phyloP scores from a whole-genome alignment of 2,113 vertebrate genomes.

The Syngnathus typhle region DNA sequence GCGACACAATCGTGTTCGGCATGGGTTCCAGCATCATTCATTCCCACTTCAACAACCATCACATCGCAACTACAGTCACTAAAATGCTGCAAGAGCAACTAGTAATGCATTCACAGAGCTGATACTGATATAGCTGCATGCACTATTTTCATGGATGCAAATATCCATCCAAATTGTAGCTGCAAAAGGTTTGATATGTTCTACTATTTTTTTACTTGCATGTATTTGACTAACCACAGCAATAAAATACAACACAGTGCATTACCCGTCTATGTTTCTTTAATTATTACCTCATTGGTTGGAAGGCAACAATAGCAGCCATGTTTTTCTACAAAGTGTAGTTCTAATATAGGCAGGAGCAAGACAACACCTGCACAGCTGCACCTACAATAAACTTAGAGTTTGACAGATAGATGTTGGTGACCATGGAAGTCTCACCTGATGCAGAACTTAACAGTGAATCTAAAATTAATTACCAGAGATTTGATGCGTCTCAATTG shows the following conservation, averaged over 20 bases:
- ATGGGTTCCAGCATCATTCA: conserved; percentile 64
- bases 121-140: neutral
- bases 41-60: conserved; percentile 84
- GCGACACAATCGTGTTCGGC: conserved; percentile 79
- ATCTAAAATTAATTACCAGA: conserved; percentile 73
- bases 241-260: conserved; percentile 26
- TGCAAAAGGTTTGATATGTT: conserved; percentile 3
- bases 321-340: neutral
- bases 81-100: conserved; percentile 39
- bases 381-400: too few species aligned
- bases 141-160: conserved; percentile 5
- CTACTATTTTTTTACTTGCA: neutral
- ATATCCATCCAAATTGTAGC: conserved; percentile 17
- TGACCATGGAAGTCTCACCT: conserved; percentile 31
- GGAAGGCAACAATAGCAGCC: conserved; percentile 30
- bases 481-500: conserved; percentile 73
- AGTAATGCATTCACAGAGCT: neutral
- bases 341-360: neutral
- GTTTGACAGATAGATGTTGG: neutral
- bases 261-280: neutral
- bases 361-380: neutral
- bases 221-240: conserved; percentile 6
- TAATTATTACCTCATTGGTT: conserved; percentile 32
- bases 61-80: conserved; percentile 81
- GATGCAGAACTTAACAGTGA: conserved; percentile 45